A percentile compares a stretch with the other conserved stretches of the same genome.
Conservation (phyloP, 1,140 invertebrate species). For the Harpegnathos saltator region DNA sequence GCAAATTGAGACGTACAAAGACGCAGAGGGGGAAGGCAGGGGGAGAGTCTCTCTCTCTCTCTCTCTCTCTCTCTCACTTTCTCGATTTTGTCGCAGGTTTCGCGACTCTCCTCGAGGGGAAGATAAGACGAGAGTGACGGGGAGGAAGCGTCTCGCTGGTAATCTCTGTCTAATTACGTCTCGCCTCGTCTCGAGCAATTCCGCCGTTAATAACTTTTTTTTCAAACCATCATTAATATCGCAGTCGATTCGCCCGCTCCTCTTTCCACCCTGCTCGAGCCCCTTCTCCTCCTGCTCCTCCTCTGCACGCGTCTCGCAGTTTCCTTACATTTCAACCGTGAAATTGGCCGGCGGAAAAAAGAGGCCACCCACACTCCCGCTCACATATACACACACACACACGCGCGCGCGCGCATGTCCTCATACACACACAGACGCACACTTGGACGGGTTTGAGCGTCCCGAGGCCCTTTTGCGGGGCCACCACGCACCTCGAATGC, state of each 20-base stretch:
- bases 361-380: background rate
- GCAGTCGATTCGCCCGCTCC: slow-evolving; percentile 14
- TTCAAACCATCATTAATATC: slow-evolving; percentile 45
- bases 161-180: slow-evolving; percentile 44
- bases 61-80: too few relatives aligned
- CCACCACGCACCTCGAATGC: slow-evolving; percentile 68
- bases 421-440: background rate
- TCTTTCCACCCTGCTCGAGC: background rate
- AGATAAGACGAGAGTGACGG: background rate
- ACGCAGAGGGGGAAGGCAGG: background rate
- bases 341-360: slow-evolving; percentile 41
- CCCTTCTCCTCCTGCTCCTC: too few relatives aligned
- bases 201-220: slow-evolving; percentile 62
- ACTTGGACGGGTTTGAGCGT: slow-evolving; percentile 41
- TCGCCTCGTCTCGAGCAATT: slow-evolving; percentile 45
- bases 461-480: slow-evolving; percentile 65
- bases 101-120: slow-evolving; percentile 37
- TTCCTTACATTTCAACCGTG: slow-evolving; percentile 25
- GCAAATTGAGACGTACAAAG: slow-evolving; percentile 48
- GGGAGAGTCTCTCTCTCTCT: background rate
- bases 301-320: background rate
- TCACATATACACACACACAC: background rate
- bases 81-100: slow-evolving; percentile 35
- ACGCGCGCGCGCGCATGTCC: too few relatives aligned
- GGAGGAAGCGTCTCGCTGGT: background rate